These are phyloP conservation scores for Drosophila lacicola DNA, from an alignment of 2,888 invertebrate genomes.

Conservation along the genomic window DNA sequence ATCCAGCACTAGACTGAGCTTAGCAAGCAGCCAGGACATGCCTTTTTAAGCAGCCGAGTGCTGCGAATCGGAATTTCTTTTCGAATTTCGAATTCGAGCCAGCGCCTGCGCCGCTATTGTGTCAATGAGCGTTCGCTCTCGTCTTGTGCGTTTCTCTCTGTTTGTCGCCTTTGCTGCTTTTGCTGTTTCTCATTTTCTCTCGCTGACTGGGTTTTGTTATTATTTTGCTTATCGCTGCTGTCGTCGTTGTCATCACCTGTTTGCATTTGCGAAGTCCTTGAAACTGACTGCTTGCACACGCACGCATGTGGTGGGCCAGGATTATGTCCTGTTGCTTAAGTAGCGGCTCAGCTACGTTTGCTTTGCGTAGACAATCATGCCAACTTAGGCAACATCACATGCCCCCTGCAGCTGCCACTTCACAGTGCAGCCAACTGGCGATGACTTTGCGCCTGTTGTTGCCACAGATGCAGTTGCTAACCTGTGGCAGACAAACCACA, in stretches of 20 bases:
- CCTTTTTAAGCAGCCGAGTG: conserved; percentile 57
- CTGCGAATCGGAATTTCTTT: conserved; percentile 10
- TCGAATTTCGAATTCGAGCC: conserved; percentile 61
- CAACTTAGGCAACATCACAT: conserved; percentile 7
- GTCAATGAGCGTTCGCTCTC: not conserved
- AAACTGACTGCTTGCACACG: conserved; percentile 69
- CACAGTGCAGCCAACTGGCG: conserved; percentile 24
- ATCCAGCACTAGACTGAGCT: conserved; percentile 80
- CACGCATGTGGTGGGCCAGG: conserved; percentile 51
- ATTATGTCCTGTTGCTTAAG: conserved; percentile 57
- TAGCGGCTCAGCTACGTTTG: conserved; percentile 32
- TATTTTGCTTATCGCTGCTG: conserved; percentile 74
- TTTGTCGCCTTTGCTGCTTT: conserved; percentile 13
- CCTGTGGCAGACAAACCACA: conserved; percentile 31
- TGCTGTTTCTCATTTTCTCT: not conserved
- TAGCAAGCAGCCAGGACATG: conserved; percentile 66
- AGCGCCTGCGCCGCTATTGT: conserved; percentile 52
- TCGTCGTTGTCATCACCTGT: conserved; percentile 79
- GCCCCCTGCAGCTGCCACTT: not conserved
- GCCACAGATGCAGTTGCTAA: conserved; percentile 8
- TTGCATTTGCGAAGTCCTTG: conserved; percentile 82
- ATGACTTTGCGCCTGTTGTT: conserved; percentile 14
- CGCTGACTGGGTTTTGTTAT: conserved; percentile 65
- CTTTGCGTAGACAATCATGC: conserved; percentile 31
- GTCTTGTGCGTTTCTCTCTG: not conserved